Evolutionary conservation across 2,797 vertebrate genomes (phyloP), one percentile per base, ranked within the genome.

Genomic region (Spinus olivaceus): DNA sequence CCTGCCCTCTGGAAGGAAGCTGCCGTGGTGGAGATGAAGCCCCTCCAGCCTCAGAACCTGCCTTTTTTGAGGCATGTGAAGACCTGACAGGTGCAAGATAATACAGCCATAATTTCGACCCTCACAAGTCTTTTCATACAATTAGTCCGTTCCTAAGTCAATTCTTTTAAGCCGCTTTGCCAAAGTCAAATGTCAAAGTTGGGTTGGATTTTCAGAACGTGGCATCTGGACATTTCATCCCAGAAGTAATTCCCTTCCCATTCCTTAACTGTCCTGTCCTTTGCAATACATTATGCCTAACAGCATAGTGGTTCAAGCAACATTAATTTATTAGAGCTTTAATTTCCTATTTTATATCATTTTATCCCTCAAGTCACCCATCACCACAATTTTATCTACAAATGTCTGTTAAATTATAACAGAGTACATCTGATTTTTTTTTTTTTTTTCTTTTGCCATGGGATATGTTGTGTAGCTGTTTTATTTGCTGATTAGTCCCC

Each of bases 311-410:
- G 59, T 74, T 96, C 76, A 78, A 94, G 74, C 74, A 94, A 81
- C 72, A 65, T 82, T 90, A 83, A 96, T 96, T 94, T 94, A 92
- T 95, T 94, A 94, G 65, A 90, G 56, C 6, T 89, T 93, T 90
- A 92, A 90, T 95, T 86, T 91, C 59, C 69, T 91, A 64, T 78
- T 92, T 90, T 85, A 67, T 66, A 88, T 30, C 7, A 67, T 72
- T 92, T 95, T 73, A 76, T 92, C 71, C 86, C 61, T 95, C 82
- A 86, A 82, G 80, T 93, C 91, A 93, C 47, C 93, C 90, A 92
- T 80, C 94, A 91, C 88, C 32, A 95, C 53, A 89, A 60, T 89
- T 91, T 94, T 85, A 90, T 79, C 60, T 84, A 77, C 44, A 88
- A 91, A 14, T 66, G 37, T 92, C 93, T 64, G 59, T 80, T 96